Conservation (phyloP, 1,140 invertebrate species). For the Drosophila lacertosa region DNA sequence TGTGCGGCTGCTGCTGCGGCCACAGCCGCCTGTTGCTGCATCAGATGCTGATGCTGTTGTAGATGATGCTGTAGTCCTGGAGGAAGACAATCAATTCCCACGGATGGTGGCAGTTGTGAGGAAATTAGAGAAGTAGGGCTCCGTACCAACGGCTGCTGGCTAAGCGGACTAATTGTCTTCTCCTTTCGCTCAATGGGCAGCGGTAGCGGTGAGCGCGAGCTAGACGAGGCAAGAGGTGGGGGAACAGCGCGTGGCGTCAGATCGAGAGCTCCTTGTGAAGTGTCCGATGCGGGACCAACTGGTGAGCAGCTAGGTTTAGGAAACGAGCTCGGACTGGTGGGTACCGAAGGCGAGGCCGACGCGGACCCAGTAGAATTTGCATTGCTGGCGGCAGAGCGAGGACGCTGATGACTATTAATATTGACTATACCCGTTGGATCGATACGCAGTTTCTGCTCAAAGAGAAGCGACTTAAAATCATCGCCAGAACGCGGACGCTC, state of each 20-base stretch:
- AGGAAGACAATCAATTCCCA: conserved; percentile 72
- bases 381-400: conserved; percentile 64
- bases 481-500: conserved; percentile 75
- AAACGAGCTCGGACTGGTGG: conserved; percentile 64
- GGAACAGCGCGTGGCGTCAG: conserved; percentile 85
- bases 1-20: conserved; percentile 68
- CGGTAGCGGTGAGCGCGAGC: conserved; percentile 48
- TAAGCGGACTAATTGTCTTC: conserved; percentile 46
- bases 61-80: conserved; percentile 75
- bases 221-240: conserved; percentile 29
- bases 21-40: conserved; percentile 77
- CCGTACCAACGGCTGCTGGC: conserved; percentile 33
- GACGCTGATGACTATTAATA: conserved; percentile 48
- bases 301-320: conserved; percentile 74
- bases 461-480: conserved; percentile 77
- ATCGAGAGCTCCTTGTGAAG: conserved; percentile 86
- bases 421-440: conserved; percentile 69
- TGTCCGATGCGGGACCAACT: conserved; percentile 84
- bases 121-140: conserved; percentile 56
- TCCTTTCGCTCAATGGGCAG: conserved; percentile 41
- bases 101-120: conserved; percentile 57
- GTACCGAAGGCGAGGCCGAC: conserved; percentile 58
- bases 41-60: conserved; percentile 79
- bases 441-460: conserved; percentile 79
- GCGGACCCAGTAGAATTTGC: conserved; percentile 68